Evolutionary conservation across 2,888 invertebrate species (phyloP), one percentile per base, ranked within the genome.

Genomic region (Ommatoiulus sabulosus): DNA sequence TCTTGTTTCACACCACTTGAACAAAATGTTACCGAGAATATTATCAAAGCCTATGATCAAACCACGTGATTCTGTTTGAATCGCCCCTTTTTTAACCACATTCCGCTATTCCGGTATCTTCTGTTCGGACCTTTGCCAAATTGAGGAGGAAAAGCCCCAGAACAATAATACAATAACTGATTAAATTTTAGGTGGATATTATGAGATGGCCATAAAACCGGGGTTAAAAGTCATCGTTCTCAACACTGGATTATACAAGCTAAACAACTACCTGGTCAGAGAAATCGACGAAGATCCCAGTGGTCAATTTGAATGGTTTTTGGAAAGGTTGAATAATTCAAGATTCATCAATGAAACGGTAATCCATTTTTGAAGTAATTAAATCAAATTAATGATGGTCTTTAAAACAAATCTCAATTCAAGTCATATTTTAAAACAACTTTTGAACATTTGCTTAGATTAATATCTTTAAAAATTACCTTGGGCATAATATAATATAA

Each of bases 221-320:
- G 80, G 80, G n/a, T 43, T 89, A n/a, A 44, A 87, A 72, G 80
- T 89, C n/a, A 15, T 89, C 10, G 87, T 87, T 44, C 63, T 87
- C 80, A 89, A 89, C 44, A 89, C 89, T 63, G 57, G 72, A 35
- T 48, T 89, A 12, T 89, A 89, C 46, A 57, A 46, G 35, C 80
- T 46, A 20, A 35, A 63, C 46, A 87, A 89, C 20, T 20, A 57
- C 52, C 6, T 80, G n/a, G 88, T 88, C 84, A 10, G 7, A 24
- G 87, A 87, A n/a, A 43, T 44, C 17, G 46, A 63, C 4, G 24
- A 24, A 10, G 89, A 89, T 89, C 89, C 89, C 15, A 87, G 80
- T 52, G 89, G 87, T 1, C 89, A 89, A 87, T 87, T 89, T 24
- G 52, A 46, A 10, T 89, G 89, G 89, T 46, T 89, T 12, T 52